Conservation (phyloP, 2,888 invertebrate genomes). For the Acholoe squamosa region DNA sequence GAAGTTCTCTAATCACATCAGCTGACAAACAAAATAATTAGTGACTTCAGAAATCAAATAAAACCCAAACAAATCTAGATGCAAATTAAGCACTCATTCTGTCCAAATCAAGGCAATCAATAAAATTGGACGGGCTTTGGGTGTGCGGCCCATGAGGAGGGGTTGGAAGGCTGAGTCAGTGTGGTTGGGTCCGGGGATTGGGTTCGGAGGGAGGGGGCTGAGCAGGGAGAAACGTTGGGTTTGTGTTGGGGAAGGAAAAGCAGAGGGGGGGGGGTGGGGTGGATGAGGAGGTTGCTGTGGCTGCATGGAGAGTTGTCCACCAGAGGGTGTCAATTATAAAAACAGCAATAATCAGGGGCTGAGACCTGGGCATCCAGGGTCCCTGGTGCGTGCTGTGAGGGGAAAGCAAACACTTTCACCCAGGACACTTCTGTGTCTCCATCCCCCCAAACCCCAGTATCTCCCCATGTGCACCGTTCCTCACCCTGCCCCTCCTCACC, state of each 20-base stretch:
- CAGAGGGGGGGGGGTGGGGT: background rate
- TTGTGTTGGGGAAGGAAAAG: background rate
- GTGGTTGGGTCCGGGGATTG: background rate
- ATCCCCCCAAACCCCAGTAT: no score
- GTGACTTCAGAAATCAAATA: no score
- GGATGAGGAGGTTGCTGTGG: background rate
- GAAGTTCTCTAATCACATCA: no score
- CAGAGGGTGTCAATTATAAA: conserved; percentile 16
- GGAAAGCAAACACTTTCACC: background rate
- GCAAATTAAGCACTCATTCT: no score
- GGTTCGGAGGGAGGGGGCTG: background rate
- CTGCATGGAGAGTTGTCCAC: background rate
- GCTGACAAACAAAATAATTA: no score
- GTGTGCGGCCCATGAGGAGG: no score
- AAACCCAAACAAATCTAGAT: no score
- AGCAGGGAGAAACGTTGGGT: background rate
- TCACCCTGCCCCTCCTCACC: no score
- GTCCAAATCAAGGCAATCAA: no score
- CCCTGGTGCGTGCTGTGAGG: background rate
- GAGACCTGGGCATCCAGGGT: conserved; percentile 49
- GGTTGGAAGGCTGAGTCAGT: no score
- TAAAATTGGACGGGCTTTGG: no score
- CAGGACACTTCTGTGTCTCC: background rate
- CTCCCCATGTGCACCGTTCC: no score
- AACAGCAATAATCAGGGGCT: background rate